Percentiles rank a stretch among this genome's conserved stretches.
These are phyloP conservation scores for Adoxophyes honmai DNA, from an alignment of 1,140 invertebrate genomes.

Conservation along the genomic window DNA sequence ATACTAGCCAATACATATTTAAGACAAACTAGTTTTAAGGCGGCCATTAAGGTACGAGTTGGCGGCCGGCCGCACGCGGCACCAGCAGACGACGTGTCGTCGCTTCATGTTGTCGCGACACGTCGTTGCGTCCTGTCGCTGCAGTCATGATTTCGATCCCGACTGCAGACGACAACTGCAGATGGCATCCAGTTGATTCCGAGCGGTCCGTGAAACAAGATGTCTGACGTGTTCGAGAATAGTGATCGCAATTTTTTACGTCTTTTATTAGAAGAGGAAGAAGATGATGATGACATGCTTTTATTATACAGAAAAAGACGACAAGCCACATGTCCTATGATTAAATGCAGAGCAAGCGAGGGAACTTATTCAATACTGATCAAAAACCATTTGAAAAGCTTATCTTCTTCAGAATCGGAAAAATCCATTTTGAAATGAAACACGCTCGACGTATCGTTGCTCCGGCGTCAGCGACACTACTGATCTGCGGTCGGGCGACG, in stretches of 20 bases:
- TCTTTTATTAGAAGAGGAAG: conserved; percentile 17
- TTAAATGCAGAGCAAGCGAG: no score
- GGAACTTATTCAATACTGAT: no score
- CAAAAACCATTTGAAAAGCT: no score
- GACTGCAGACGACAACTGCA: conserved; percentile 19
- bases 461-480: no score
- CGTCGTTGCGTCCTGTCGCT: conserved; percentile 18
- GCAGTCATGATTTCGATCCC: conserved; percentile 20
- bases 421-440: no score
- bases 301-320: conserved; percentile 13
- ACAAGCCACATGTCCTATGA: background rate
- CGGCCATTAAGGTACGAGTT: background rate
- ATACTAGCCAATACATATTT: no score
- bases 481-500: no score
- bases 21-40: no score
- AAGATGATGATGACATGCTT: conserved; percentile 13
- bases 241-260: conserved; percentile 16
- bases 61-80: background rate
- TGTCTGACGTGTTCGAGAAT: conserved; percentile 19
- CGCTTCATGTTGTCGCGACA: conserved; percentile 16
- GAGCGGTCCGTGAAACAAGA: conserved; percentile 10
- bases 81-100: conserved; percentile 17
- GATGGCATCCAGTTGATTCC: conserved; percentile 4
- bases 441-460: no score
- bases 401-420: no score